A percentile compares a stretch with the other conserved stretches of the same genome.
Conservation (phyloP, 2,888 invertebrate genomes). For the Magallana nippona region DNA sequence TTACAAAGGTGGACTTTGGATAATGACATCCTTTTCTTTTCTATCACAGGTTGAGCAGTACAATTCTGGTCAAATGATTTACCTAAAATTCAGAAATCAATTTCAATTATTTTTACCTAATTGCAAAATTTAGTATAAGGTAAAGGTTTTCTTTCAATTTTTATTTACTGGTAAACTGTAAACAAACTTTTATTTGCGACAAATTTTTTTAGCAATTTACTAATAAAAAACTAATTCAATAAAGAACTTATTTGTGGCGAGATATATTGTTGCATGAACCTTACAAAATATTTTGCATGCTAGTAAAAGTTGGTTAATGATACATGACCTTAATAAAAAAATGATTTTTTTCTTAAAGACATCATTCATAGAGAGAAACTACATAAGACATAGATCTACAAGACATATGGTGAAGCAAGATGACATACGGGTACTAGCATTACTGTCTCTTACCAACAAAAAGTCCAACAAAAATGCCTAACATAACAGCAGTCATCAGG, state of each 20-base stretch:
- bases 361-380: too few species aligned
- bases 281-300: too few species aligned
- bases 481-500: slow-evolving; percentile 73
- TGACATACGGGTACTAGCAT: neutral
- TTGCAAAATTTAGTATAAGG: neutral
- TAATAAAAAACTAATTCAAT: too few species aligned
- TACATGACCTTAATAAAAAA: too few species aligned
- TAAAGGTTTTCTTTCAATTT: neutral
- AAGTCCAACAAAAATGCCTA: slow-evolving; percentile 67
- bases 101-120: neutral
- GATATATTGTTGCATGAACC: too few species aligned
- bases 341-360: too few species aligned
- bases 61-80: slow-evolving; percentile 55
- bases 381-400: too few species aligned
- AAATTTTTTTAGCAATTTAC: too few species aligned
- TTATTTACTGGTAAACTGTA: neutral
- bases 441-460: slow-evolving; percentile 61
- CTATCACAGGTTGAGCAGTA: slow-evolving; percentile 55
- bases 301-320: too few species aligned
- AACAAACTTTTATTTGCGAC: too few species aligned
- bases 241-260: too few species aligned
- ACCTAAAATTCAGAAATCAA: slow-evolving; percentile 47
- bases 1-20: slow-evolving; percentile 56
- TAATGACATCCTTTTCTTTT: slow-evolving; percentile 56
- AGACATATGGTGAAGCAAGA: too few species aligned